Evolutionary conservation across 2,797 vertebrate genomes (phyloP).

Genomic region (Clarias fuscus): DNA sequence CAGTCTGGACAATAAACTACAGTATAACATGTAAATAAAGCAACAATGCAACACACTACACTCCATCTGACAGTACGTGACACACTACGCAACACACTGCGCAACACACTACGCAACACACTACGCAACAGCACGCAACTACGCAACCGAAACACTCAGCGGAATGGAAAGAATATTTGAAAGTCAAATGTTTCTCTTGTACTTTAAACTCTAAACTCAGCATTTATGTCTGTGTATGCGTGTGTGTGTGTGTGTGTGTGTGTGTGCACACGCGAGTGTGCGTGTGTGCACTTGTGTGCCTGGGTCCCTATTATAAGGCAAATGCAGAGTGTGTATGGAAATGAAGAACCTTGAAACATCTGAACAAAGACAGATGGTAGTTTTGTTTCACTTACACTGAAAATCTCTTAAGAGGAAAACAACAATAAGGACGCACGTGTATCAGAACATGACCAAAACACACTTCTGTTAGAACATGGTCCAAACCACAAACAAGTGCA

Average conservation of each 20-base stretch:
- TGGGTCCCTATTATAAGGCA: not conserved
- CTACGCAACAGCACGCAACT: not conserved
- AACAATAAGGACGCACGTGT: not conserved
- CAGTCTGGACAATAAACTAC: too few species aligned
- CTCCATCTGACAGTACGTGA: not conserved
- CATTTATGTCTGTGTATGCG: not conserved
- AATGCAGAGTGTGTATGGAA: not conserved
- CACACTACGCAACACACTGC: not conserved
- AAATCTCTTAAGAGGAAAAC: not conserved
- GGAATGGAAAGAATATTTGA: conserved; percentile 15
- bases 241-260: not conserved
- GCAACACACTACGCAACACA: not conserved
- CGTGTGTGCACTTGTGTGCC: not conserved
- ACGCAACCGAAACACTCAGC: not conserved
- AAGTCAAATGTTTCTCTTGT: conserved; percentile 13
- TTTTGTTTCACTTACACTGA: conserved; percentile 1
- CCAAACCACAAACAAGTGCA: too few species aligned
- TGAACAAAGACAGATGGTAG: not conserved
- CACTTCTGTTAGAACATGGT: not conserved
- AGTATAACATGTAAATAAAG: too few species aligned
- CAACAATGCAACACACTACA: not conserved
- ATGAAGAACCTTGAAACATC: conserved; percentile 1
- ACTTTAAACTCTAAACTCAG: conserved; percentile 1
- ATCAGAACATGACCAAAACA: not conserved
- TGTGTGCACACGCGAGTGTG: not conserved